Conservation (phyloP, 35 echinoderm and acorn worm genomes). For the Apostichopus parvimensis region DNA sequence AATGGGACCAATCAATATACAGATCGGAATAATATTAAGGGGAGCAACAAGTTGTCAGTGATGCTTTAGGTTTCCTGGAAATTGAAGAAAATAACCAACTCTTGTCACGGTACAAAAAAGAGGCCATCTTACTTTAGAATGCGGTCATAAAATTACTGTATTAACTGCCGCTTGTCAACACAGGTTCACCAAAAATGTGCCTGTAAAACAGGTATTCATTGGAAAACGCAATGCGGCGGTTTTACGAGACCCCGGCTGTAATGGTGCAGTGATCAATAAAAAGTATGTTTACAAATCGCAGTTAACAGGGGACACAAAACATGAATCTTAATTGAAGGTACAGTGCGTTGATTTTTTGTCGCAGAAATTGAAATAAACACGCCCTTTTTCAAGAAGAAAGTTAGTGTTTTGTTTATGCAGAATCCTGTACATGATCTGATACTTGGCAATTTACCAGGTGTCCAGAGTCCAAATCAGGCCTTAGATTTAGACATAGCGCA, state of each 20-base stretch:
- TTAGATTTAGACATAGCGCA: background rate
- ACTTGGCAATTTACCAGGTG: slow-evolving; percentile 62
- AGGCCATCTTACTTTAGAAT: too few species aligned
- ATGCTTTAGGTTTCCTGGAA: too few species aligned
- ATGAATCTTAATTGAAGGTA: slow-evolving; percentile 48
- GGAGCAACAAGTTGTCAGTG: too few species aligned
- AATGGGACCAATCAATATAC: too few species aligned
- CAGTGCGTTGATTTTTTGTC: background rate
- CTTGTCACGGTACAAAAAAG: too few species aligned
- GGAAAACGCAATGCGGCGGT: background rate
- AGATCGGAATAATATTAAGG: too few species aligned
- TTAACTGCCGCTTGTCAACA: too few species aligned
- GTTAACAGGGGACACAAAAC: background rate
- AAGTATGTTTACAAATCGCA: background rate
- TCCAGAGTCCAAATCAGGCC: background rate
- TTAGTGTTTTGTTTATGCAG: slow-evolving; percentile 54
- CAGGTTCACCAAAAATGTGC: too few species aligned
- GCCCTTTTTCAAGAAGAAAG: slow-evolving; percentile 25
- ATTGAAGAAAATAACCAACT: too few species aligned
- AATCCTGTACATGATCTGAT: slow-evolving; percentile 62
- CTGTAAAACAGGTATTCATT: background rate
- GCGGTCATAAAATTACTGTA: too few species aligned
- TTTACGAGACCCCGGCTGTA: background rate
- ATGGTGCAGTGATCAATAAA: background rate
- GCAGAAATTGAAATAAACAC: slow-evolving; percentile 39